phyloP scores from a whole-genome alignment of 2,113 vertebrate genomes.

The Origma solitaria region DNA sequence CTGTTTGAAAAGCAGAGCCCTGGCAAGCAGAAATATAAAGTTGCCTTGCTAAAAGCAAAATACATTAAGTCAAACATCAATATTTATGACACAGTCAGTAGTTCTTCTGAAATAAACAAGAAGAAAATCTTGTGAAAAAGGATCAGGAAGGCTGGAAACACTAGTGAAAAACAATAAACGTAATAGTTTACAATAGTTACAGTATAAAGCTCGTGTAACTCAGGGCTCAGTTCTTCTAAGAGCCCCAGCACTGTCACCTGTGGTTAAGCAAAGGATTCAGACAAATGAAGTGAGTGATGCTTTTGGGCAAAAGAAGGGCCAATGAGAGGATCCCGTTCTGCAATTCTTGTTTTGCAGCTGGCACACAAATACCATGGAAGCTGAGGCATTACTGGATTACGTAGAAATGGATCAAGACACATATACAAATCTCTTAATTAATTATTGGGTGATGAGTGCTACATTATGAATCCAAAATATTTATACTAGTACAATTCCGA shows the following conservation, averaged over 20 bases:
- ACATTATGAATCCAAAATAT: not conserved
- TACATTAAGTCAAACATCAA: slow-evolving; percentile 19
- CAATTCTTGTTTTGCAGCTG: not conserved
- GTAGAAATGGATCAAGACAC: not conserved
- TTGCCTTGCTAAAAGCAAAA: slow-evolving; percentile 24
- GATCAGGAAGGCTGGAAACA: not conserved
- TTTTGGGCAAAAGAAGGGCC: not conserved
- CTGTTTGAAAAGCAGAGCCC: slow-evolving; percentile 13
- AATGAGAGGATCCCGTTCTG: not conserved
- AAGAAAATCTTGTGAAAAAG: slow-evolving; percentile 22
- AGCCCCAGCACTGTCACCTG: not conserved
- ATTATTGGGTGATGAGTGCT: not conserved
- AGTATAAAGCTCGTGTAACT: not conserved
- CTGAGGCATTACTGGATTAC: not conserved
- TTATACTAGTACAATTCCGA: not conserved
- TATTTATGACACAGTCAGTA: slow-evolving; percentile 38
- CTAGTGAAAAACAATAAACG: not conserved
- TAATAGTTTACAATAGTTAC: not conserved
- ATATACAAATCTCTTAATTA: not conserved
- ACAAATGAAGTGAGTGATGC: not conserved
- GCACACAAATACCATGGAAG: not conserved
- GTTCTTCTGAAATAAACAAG: slow-evolving; percentile 12
- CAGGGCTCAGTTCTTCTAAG: not conserved
- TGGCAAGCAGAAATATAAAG: not conserved
- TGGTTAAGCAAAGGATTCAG: not conserved